Percentiles rank a stretch among this genome's conserved stretches.
Conservation (phyloP, 2,113 vertebrate species). For the Boleophthalmus pectinirostris region DNA sequence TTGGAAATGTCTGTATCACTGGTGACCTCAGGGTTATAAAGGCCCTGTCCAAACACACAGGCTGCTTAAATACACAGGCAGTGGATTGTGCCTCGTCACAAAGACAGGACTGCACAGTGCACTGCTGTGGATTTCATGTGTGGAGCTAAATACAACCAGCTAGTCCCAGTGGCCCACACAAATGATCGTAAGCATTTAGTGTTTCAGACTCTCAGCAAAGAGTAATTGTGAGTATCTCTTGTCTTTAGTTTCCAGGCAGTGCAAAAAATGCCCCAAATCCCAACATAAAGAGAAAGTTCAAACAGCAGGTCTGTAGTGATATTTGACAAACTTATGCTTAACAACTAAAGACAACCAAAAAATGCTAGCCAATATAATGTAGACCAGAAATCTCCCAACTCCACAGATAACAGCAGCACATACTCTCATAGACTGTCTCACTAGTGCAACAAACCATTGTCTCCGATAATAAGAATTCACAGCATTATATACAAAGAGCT, state of each 20-base stretch:
- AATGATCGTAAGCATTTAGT: not conserved
- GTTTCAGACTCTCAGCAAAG: not conserved
- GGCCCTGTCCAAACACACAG: constrained; percentile 37
- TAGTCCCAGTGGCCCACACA: constrained; percentile 10
- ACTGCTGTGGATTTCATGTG: constrained; percentile 40
- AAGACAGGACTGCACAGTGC: constrained; percentile 29
- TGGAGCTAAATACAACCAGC: constrained; percentile 43
- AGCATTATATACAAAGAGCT: constrained; percentile 6
- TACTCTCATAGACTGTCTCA: too few relatives aligned
- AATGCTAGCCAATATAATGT: too few relatives aligned
- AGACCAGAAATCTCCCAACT: not conserved
- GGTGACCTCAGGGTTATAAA: constrained; percentile 36
- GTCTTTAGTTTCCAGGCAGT: too few relatives aligned
- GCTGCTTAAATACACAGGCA: constrained; percentile 16
- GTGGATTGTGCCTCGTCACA: constrained; percentile 49
- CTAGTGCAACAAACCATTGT: not conserved
- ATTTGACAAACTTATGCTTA: not conserved
- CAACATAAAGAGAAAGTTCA: too few relatives aligned
- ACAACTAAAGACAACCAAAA: not conserved
- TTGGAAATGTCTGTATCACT: constrained; percentile 53
- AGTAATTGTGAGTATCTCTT: too few relatives aligned
- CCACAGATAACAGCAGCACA: not conserved
- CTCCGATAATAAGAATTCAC: not conserved
- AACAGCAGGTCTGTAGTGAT: too few relatives aligned
- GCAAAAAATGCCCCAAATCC: too few relatives aligned